A percentile compares a stretch with the other conserved stretches of the same genome.
phyloP scores from a whole-genome alignment of 2,113 vertebrate species.

The Rhagologus leucostigma region DNA sequence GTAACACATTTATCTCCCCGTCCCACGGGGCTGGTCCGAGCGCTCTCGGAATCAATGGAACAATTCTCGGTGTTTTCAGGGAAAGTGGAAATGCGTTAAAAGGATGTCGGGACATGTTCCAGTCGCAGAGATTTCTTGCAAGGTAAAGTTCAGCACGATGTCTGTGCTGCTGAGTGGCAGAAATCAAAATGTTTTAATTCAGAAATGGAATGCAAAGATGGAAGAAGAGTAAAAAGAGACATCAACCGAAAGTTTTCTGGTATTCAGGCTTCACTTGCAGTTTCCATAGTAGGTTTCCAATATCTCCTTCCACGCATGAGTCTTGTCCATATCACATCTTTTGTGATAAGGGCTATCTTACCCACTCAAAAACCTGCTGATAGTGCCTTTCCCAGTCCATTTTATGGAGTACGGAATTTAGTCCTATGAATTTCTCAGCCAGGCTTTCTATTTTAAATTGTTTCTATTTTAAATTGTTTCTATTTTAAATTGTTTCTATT shows the following conservation, averaged over 20 bases:
- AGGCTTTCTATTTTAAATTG: background rate
- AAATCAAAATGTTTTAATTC: background rate
- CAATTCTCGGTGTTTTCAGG: fast-evolving
- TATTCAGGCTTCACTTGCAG: background rate
- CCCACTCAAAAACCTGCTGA: background rate
- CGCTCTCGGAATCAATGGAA: background rate
- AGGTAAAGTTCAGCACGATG: background rate
- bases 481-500: background rate
- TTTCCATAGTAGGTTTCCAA: background rate
- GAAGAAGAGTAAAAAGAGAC: background rate
- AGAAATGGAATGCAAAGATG: background rate
- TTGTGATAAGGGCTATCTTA: background rate
- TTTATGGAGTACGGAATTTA: background rate
- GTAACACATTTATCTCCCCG: background rate
- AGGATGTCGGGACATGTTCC: background rate
- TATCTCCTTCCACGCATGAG: background rate
- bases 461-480: background rate
- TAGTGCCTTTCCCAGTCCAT: background rate
- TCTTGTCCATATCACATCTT: background rate
- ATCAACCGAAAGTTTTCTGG: background rate
- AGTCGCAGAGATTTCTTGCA: background rate
- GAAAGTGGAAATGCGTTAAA: background rate
- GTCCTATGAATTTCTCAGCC: background rate
- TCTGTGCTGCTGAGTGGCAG: background rate
- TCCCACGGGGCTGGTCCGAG: background rate